Evolutionary conservation across 92 coral and sea anemone genomes (phyloP), one percentile per base, ranked within the genome.

Genomic region (Montipora capitata): DNA sequence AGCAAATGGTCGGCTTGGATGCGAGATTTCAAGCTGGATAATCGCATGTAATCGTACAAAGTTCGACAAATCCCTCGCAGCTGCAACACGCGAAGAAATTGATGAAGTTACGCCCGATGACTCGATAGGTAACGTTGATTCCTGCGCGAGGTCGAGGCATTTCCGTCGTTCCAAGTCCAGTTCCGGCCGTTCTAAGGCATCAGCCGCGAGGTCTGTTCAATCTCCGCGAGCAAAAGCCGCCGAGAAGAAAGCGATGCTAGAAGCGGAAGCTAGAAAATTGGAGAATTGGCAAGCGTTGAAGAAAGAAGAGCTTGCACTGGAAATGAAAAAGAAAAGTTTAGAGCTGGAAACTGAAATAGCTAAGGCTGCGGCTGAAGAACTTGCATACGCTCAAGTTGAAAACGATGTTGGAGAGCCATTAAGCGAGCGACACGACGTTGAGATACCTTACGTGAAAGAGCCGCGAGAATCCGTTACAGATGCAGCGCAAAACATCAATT

Each of bases 271-370:
- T 20, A 20, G 27, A 20, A 20, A 20, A 20, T 20, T 20, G 27
- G 27, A 20, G 27, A 20, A 20, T 20, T 20, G 27, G 27, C 27
- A 20, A 20, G 27, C 27, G 27, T 20, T 20, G 27, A 20, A 20
- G 27, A 20, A 20, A 20, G 0, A 20, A 20, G 27, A 20, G 27
- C 27, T 20, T 20, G 27, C 27, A 62, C 82, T 92, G 15, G 48
- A 82, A 58, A 84, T 87, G 69, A 76, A 38, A 38, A 87, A 67
- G 68, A 83, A 71, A 63, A 64, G 78, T 18, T 49, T 92, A 27
- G 89, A 92, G 56, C 78, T 92, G 5, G 83, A 92, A 79, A 87
- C 89, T 1, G 71, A 78, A 7, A 58, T 92, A 7, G 89, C 92
- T 4, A 81, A 87, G 84, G 92, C 89, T 3, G 82, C 52, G 4